Conservation (phyloP, 1,140 invertebrate species). For the Apis florea region DNA sequence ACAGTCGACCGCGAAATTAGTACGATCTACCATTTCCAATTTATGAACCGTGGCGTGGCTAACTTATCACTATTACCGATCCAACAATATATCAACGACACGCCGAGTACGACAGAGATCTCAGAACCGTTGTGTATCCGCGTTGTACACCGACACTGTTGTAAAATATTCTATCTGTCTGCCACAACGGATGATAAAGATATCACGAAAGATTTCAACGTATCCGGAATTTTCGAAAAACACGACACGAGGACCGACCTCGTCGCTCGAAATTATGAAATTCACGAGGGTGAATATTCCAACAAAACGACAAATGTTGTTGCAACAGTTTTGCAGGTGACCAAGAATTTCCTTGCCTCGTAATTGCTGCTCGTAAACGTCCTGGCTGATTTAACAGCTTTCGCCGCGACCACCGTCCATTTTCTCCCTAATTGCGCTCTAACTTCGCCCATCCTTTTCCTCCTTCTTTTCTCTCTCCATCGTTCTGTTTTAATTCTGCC, state of each 20-base stretch:
- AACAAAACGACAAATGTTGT: too few species aligned
- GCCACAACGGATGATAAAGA: slow-evolving; percentile 25
- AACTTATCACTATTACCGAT: slow-evolving; percentile 46
- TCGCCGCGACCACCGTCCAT: slow-evolving; percentile 64
- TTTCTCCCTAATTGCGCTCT: slow-evolving; percentile 66
- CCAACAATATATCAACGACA: slow-evolving; percentile 25
- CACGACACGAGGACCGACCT: too few species aligned
- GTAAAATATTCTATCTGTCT: slow-evolving; percentile 28
- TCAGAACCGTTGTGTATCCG: slow-evolving; percentile 26
- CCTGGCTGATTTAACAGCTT: slow-evolving; percentile 69
- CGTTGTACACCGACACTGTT: slow-evolving; percentile 32
- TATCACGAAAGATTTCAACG: not conserved
- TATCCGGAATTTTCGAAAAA: too few species aligned
- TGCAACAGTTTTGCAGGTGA: slow-evolving; percentile 47
- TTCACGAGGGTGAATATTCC: slow-evolving; percentile 4
- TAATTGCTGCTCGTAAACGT: slow-evolving; percentile 69
- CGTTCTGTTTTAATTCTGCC: not conserved
- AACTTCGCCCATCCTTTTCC: slow-evolving; percentile 58
- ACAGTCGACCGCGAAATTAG: slow-evolving; percentile 40
- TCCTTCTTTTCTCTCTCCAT: not conserved
- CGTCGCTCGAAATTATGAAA: too few species aligned
- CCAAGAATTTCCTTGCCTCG: slow-evolving; percentile 63
- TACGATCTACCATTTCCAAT: slow-evolving; percentile 34
- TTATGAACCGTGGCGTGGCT: slow-evolving; percentile 36
- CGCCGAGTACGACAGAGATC: not conserved